Evolutionary conservation across 2,888 invertebrate species (phyloP).

Genomic region (Neoitamus cyanurus): DNA sequence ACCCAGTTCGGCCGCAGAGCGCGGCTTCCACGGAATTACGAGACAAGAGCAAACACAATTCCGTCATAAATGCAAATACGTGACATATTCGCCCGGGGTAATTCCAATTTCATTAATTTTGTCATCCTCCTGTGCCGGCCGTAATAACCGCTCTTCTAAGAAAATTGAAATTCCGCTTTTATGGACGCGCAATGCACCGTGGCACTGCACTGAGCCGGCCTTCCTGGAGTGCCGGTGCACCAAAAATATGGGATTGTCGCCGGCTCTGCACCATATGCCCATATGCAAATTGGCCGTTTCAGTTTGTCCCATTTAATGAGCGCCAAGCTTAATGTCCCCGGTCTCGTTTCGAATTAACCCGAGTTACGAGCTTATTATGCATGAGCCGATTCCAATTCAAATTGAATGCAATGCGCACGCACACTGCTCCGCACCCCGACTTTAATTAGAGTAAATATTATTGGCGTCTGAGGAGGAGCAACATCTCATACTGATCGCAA

Average conservation of each 20-base stretch:
- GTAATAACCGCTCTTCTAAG: constrained; percentile 32
- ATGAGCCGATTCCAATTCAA: constrained; percentile 5
- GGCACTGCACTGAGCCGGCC: neutral
- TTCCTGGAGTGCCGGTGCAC: neutral
- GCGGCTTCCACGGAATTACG: constrained; percentile 6
- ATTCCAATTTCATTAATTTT: constrained; percentile 46
- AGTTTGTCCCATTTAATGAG: constrained; percentile 38
- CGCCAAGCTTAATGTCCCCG: constrained; percentile 14
- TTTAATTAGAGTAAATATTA: constrained; percentile 33
- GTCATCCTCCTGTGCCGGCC: constrained; percentile 25
- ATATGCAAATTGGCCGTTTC: constrained; percentile 34
- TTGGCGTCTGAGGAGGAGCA: neutral
- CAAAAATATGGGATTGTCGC: constrained; percentile 44
- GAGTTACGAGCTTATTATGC: constrained; percentile 43
- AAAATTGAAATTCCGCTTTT: constrained; percentile 40
- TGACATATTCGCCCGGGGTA: constrained; percentile 41
- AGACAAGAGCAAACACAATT: constrained; percentile 46
- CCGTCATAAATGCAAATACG: constrained; percentile 45
- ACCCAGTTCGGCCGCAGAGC: constrained; percentile 10
- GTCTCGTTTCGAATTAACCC: constrained; percentile 23
- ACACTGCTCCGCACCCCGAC: neutral
- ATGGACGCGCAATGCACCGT: constrained; percentile 6
- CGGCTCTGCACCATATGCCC: neutral
- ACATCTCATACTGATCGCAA: constrained; percentile 2
- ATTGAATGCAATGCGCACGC: neutral